Evolutionary conservation across 1,140 invertebrate species (phyloP), one percentile per base, ranked within the genome.

Genomic region (Magallana angulata): DNA sequence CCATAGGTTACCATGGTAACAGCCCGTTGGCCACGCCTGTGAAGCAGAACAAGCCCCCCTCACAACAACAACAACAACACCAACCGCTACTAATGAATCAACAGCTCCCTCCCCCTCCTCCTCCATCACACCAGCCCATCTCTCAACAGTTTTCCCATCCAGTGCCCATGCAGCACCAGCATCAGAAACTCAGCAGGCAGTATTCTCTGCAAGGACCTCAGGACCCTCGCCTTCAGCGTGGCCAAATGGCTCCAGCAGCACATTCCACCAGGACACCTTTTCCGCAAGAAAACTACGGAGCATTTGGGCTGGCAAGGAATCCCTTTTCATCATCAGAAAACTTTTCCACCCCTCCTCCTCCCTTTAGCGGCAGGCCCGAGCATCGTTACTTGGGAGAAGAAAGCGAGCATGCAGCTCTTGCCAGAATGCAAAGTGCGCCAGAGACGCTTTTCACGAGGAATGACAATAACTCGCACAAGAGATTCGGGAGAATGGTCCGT

Each of bases 141-240:
- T 86, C 86, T 18, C 90, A 87, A 7, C 88, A 90, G 82, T 85
- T 80, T 11, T 71, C 59, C 9, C 62, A 59, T 60, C 12, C 82
- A 57, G 36, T 68, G 18, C 48, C 68, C 48, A 94, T 96, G 12
- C 95, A 95, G 7, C 97, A 97, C 92, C 86, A 84, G 36, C 97
- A 98, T 91, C 95, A 96, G 82, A 98, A 98, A 93, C 94, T 98
- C 6, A 97, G 97, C 81, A 95, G 97, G 56, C 97, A 98, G 91
- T 95, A 98, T 24, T 97, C 97, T 1, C 93, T 98, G 0, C 98
- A 98, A 95, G 97, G 97, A 0, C 94, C 95, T 5, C 96, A 96
- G 90, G 97, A 98, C 95, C 96, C 97, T 9, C 95, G 97, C 94
- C 97, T 76, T 82, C 64, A 68, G 71, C 89, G 16, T 57, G 85